Conservation (phyloP, 2,113 vertebrate genomes). For the Lophochroa leadbeateri region DNA sequence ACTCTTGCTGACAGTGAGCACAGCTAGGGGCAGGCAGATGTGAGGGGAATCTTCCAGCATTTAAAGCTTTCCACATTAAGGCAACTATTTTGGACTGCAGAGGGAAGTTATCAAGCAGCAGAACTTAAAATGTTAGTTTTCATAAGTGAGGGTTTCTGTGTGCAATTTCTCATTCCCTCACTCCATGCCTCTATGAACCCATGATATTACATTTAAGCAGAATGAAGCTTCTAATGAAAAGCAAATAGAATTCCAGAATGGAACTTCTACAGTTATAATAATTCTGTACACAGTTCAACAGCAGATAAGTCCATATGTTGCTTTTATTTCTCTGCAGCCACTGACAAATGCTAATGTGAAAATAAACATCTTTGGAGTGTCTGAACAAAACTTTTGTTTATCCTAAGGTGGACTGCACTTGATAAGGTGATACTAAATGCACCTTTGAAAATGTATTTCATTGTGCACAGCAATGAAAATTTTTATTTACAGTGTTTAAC, state of each 20-base stretch:
- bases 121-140: fast-evolving
- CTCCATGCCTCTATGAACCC: neutral
- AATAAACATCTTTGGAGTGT: neutral
- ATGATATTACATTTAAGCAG: neutral
- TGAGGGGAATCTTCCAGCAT: fast-evolving
- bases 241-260: neutral
- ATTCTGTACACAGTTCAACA: neutral
- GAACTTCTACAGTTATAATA: neutral
- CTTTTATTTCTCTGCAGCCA: neutral
- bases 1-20: neutral
- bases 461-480: neutral
- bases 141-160: neutral
- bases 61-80: neutral
- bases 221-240: neutral
- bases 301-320: neutral
- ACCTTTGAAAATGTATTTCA: neutral
- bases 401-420: neutral
- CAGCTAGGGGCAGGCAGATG: no score
- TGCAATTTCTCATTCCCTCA: fast-evolving
- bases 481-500: neutral
- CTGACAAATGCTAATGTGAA: neutral
- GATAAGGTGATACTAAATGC: neutral
- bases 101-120: neutral
- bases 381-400: neutral
- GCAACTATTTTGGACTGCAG: fast-evolving